A percentile compares a stretch with the other conserved stretches of the same genome.
Evolutionary conservation across 2,797 vertebrate species (phyloP).

Genomic region (Thaleichthys pacificus): DNA sequence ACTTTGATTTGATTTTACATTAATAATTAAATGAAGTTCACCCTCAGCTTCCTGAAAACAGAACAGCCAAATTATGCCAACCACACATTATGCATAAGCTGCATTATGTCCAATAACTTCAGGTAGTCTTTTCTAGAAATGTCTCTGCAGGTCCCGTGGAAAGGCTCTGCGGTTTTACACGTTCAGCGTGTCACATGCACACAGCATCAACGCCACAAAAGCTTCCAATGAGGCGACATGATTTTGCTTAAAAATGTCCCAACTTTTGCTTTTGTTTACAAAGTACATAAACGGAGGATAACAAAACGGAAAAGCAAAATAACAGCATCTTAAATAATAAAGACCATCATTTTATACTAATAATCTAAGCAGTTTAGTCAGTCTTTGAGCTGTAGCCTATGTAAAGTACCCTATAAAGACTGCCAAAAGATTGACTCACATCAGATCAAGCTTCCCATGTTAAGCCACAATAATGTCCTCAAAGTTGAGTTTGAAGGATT

Average conservation of each 20-base stretch:
- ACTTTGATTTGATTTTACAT: conserved; percentile 41
- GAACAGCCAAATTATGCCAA: conserved; percentile 40
- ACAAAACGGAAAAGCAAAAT: conserved; percentile 51
- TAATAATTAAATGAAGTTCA: conserved; percentile 30
- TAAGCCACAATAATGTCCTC: conserved; percentile 64
- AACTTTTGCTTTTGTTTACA: conserved; percentile 53
- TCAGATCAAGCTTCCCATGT: conserved; percentile 33
- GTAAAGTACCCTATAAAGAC: conserved; percentile 33
- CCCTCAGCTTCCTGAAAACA: conserved; percentile 9
- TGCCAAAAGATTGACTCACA: conserved; percentile 29
- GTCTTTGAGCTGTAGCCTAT: conserved; percentile 40
- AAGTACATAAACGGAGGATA: conserved; percentile 38
- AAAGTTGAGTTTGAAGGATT: conserved; percentile 44
- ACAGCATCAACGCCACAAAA: conserved; percentile 52
- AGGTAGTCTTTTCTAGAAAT: neutral
- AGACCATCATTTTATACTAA: conserved; percentile 23
- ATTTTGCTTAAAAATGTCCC: conserved; percentile 59
- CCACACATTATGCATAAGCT: conserved; percentile 29
- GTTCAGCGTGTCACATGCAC: conserved; percentile 66
- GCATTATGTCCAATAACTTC: conserved; percentile 7
- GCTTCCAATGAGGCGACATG: conserved; percentile 60
- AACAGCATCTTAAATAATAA: conserved; percentile 37
- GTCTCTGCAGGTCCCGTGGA: too few relatives aligned
- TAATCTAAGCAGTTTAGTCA: conserved; percentile 45
- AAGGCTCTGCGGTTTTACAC: too few relatives aligned